Conservation (phyloP, 2,888 invertebrate genomes). For the Drosophila phalerata region DNA sequence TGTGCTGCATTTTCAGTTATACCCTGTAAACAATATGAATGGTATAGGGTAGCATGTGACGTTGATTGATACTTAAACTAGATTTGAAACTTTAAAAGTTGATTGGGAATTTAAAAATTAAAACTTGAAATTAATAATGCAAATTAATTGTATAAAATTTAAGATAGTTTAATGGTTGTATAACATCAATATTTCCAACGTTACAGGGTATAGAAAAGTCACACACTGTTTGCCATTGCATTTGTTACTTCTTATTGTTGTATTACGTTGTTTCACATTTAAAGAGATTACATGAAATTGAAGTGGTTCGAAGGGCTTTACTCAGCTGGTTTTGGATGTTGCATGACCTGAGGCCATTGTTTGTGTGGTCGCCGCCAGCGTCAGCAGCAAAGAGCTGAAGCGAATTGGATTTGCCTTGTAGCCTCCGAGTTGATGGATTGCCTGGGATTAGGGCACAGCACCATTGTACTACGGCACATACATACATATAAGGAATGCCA, state of each 20-base stretch:
- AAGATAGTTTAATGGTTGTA: no score
- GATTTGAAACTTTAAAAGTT: no score
- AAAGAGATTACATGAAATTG: conserved; percentile 79
- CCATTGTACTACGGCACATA: conserved; percentile 5
- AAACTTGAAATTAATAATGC: background rate
- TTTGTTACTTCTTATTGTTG: conserved; percentile 22
- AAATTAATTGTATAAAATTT: background rate
- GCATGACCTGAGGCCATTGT: conserved; percentile 72
- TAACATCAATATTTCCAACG: background rate
- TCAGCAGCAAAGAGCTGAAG: conserved; percentile 51
- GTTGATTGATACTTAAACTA: no score
- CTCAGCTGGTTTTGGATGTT: conserved; percentile 30
- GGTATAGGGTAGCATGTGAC: background rate
- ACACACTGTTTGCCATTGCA: background rate
- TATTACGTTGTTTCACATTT: conserved; percentile 71
- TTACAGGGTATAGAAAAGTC: conserved; percentile 4
- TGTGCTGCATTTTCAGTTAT: conserved; percentile 26
- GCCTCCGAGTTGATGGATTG: conserved; percentile 72
- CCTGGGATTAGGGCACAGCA: conserved; percentile 63
- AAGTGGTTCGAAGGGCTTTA: conserved; percentile 60
- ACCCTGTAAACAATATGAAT: conserved; percentile 4
- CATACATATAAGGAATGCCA: conserved; percentile 38
- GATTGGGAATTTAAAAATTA: no score
- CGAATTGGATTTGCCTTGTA: conserved; percentile 76
- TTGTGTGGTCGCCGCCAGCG: conserved; percentile 49